These are phyloP conservation scores for Rhinophrynus dorsalis DNA, from an alignment of 2,797 vertebrate genomes.

Conservation along the genomic window DNA sequence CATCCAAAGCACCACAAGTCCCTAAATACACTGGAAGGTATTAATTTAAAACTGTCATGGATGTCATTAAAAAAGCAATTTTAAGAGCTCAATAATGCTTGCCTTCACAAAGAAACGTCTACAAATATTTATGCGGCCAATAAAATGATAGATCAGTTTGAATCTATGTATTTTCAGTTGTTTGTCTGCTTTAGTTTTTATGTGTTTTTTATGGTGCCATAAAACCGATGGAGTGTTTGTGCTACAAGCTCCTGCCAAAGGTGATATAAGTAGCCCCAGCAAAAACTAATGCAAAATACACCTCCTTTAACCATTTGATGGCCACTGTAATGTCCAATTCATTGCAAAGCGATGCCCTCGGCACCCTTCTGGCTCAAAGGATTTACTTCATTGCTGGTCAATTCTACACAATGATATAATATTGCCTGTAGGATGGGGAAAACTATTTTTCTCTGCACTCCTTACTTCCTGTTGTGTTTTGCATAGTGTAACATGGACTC, in stretches of 20 bases:
- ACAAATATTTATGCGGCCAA: conserved; percentile 39
- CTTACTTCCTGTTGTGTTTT: no score
- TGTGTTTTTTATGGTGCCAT: conserved; percentile 32
- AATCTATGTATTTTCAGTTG: conserved; percentile 42
- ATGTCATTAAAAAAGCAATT: conserved; percentile 49
- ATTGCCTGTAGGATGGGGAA: no score
- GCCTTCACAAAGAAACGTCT: conserved; percentile 28
- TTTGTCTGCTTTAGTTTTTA: conserved; percentile 33
- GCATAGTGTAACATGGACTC: no score
- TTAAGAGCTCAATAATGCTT: conserved; percentile 37
- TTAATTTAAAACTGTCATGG: conserved; percentile 41
- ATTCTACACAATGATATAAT: no score
- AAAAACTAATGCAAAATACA: conserved; percentile 17
- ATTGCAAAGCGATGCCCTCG: no score
- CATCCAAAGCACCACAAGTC: conserved; percentile 16
- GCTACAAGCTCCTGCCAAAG: conserved; percentile 30
- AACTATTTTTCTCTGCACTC: no score
- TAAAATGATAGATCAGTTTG: conserved; percentile 34
- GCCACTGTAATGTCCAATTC: no score
- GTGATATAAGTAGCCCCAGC: conserved; percentile 32
- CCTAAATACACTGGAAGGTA: conserved; percentile 39
- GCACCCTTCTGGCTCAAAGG: no score
- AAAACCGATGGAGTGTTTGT: conserved; percentile 26
- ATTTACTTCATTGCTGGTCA: no score
- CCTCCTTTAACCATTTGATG: conserved; percentile 10